Percentiles rank a stretch among this genome's conserved stretches.
Evolutionary conservation across 2,888 invertebrate genomes (phyloP).

Genomic region (Orthosia cruda): DNA sequence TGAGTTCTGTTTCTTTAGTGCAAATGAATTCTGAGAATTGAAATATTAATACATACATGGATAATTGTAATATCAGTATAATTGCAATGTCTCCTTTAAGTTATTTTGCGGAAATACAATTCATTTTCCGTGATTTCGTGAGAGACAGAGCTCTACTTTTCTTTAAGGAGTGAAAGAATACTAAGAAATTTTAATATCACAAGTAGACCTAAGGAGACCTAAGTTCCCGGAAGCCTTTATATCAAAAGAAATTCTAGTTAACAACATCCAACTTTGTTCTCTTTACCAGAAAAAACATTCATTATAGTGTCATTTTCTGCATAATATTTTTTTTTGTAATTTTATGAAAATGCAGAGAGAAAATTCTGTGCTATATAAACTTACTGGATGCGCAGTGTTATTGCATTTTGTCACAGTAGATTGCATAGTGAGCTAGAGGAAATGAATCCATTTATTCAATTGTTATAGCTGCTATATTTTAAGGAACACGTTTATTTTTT

Average conservation of each 20-base stretch:
- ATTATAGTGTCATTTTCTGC: neutral
- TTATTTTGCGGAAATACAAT: neutral
- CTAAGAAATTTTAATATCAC: neutral
- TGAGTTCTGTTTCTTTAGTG: neutral
- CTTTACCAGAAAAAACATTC: neutral
- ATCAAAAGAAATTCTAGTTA: neutral
- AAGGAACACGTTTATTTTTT: neutral
- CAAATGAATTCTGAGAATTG: neutral
- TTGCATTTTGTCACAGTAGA: constrained; percentile 15
- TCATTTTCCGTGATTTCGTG: too few species aligned
- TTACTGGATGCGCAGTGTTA: constrained; percentile 1
- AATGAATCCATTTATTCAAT: constrained; percentile 20
- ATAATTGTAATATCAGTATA: too few species aligned
- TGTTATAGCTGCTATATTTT: neutral
- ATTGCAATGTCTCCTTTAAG: neutral
- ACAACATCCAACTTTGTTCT: neutral
- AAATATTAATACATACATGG: neutral
- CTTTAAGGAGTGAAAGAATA: neutral
- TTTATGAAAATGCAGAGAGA: neutral
- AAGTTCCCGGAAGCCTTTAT: neutral
- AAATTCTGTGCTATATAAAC: constrained; percentile 12
- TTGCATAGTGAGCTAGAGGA: neutral
- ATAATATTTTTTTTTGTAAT: neutral
- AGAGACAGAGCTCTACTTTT: neutral
- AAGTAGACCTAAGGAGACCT: neutral